These are phyloP conservation scores for Globodera rostochiensis DNA, from an alignment of 1,140 invertebrate species.

Conservation along the genomic window DNA sequence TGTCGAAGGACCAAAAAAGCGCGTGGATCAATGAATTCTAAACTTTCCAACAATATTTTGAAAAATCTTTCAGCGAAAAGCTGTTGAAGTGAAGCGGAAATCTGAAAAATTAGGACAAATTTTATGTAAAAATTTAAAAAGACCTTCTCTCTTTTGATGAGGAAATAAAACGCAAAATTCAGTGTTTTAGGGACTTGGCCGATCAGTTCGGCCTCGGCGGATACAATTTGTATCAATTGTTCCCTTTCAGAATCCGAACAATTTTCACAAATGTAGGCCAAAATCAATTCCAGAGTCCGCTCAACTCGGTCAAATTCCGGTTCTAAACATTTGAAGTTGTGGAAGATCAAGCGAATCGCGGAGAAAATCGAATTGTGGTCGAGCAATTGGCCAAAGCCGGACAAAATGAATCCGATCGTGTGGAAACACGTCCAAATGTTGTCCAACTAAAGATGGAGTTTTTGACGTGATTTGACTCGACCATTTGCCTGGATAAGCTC, in stretches of 20 bases:
- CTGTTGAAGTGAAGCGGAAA: not conserved
- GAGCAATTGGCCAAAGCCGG: not conserved
- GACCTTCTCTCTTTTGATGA: not conserved
- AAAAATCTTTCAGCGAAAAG: not conserved
- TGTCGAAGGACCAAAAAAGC: not conserved
- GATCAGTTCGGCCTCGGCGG: not conserved
- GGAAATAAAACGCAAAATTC: not conserved
- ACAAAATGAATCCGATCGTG: slow-evolving; percentile 2
- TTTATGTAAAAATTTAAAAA: not conserved
- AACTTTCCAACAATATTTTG: not conserved
- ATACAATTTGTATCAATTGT: not conserved
- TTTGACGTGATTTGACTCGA: not conserved
- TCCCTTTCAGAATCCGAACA: not conserved
- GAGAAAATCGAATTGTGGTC: not conserved
- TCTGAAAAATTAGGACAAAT: not conserved
- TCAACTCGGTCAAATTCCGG: slow-evolving; percentile 10
- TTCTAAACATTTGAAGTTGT: not conserved
- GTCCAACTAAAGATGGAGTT: not conserved
- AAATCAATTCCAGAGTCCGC: not conserved
- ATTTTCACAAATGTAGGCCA: slow-evolving; percentile 6
- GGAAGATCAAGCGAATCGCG: slow-evolving; percentile 10
- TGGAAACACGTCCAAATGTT: slow-evolving; percentile 2
- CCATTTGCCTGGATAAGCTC: not conserved
- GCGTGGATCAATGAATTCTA: not conserved
- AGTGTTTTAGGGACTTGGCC: not conserved